Evolutionary conservation across 2,797 vertebrate species (phyloP).

Genomic region (Merluccius polli): DNA sequence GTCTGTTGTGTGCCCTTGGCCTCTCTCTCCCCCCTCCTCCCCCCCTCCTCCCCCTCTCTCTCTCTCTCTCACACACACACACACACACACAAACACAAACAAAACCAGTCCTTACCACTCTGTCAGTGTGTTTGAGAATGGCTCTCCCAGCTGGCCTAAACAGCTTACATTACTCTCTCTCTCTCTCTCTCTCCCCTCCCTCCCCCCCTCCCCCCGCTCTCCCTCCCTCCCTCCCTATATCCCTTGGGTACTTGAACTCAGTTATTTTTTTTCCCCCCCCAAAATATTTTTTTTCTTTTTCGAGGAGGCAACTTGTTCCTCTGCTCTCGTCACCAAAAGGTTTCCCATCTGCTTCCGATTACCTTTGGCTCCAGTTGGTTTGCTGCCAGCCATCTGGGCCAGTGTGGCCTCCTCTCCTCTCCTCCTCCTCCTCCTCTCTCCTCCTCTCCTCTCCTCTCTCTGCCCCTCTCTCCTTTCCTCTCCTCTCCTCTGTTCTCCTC

Average conservation of each 20-base stretch:
- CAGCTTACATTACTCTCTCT: conserved; percentile 45
- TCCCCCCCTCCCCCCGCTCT: conserved; percentile 28
- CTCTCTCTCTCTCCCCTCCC: conserved; percentile 37
- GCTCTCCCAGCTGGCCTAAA: conserved; percentile 56
- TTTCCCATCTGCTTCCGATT: conserved; percentile 90
- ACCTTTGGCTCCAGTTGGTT: conserved; percentile 82
- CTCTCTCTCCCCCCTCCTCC: not conserved
- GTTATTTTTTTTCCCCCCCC: conserved; percentile 25
- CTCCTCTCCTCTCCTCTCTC: not conserved
- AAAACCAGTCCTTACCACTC: conserved; percentile 19
- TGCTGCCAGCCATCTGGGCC: conserved; percentile 73
- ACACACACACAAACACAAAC: conserved; percentile 11
- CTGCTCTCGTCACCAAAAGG: conserved; percentile 76
- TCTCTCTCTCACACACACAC: not conserved
- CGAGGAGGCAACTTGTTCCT: conserved; percentile 76
- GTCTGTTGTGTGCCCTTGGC: not conserved
- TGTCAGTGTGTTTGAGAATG: conserved; percentile 47
- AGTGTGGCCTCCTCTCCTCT: conserved; percentile 61
- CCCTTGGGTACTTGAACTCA: conserved; percentile 35
- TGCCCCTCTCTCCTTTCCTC: not conserved
- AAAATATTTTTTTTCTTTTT: conserved; percentile 40
- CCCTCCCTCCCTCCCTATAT: not conserved
- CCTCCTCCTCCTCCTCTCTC: conserved; percentile 4
- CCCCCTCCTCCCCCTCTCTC: no score
- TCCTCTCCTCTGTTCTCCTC: no score